Evolutionary conservation across 2,113 vertebrate genomes (phyloP), one percentile per base, ranked within the genome.

Genomic region (Thryonomys swinderianus): DNA sequence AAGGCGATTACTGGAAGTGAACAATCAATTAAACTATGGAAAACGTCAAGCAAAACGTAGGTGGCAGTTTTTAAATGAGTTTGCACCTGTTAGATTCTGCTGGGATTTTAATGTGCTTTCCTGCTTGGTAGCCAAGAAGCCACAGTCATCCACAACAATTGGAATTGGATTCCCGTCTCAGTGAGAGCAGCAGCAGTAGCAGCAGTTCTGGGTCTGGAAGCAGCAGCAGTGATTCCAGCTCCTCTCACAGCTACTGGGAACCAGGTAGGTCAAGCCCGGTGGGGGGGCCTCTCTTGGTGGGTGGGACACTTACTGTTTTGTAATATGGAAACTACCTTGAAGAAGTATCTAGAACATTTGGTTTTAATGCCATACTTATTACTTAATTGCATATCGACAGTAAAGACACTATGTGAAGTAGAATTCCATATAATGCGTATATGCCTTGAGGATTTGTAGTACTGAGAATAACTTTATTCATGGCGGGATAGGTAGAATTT

Each of bases 201-300:
- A 96, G 96, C 95, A 37, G n/a, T n/a, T n/a, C n/a, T n/a, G n/a
- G n/a, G n/a, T 97, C 95, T 18, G 95, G 85, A 94, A n/a, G n/a
- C n/a, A n/a, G n/a, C n/a, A n/a, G n/a, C n/a, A n/a, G n/a, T n/a
- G n/a, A n/a, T n/a, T n/a, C 51, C 74, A 98, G 97, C 69, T 73
- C 69, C 23, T 96, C 98, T 45, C 99, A 99, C 64, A 98, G 98
- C 98, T 98, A 99, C 96, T 98, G 98, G n/a, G 98, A 99, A 98
- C 98, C 98, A 98, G 99, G 99, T 99, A 98, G 98, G 99, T 96
- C 27, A 97, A 97, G 62, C 80, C 96, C 96, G 96, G 90, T 13
- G n/a, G n/a, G 71, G 78, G 83, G 80, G 27, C 95, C 10, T 86
- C 95, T 88, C 95, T 76, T 18, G 62, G 85, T 79, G 91, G 69